Percentiles rank a stretch among this genome's conserved stretches.
These are phyloP conservation scores for Trissonchulus latispiculum DNA, from an alignment of 2,888 invertebrate species.

Conservation along the genomic window DNA sequence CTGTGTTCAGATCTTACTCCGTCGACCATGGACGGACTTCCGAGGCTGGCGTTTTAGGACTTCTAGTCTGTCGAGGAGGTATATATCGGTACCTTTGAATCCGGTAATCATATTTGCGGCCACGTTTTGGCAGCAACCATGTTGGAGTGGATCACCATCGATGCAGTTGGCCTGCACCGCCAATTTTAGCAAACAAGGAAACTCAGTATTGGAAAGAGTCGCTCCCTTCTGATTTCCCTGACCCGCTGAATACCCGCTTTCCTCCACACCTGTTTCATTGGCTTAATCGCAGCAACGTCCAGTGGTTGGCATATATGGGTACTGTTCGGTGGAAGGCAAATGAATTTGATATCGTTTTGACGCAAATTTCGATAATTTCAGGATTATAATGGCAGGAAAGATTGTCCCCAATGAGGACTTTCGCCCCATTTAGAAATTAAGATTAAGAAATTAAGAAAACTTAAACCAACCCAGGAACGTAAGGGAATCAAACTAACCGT, in stretches of 20 bases:
- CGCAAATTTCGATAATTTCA: conserved; percentile 37
- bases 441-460: conserved; percentile 34
- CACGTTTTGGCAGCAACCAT: neutral
- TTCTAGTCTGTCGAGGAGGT: too few species aligned
- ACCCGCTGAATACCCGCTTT: too few species aligned
- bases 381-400: conserved; percentile 39
- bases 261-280: conserved; percentile 31
- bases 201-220: too few species aligned
- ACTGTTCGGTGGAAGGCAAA: conserved; percentile 40
- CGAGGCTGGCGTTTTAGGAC: too few species aligned
- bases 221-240: too few species aligned
- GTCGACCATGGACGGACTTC: too few species aligned
- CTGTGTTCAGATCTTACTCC: too few species aligned
- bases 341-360: conserved; percentile 42
- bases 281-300: conserved; percentile 41
- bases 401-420: conserved; percentile 45
- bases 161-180: too few species aligned
- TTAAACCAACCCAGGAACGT: conserved; percentile 41
- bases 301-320: conserved; percentile 43
- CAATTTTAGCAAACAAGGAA: too few species aligned
- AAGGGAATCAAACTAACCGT: conserved; percentile 40
- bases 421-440: conserved; percentile 33
- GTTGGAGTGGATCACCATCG: neutral
- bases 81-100: too few species aligned
- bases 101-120: neutral